Evolutionary conservation across 2,888 invertebrate genomes (phyloP), one percentile per base, ranked within the genome.

Genomic region (Drosophila paramelanica): DNA sequence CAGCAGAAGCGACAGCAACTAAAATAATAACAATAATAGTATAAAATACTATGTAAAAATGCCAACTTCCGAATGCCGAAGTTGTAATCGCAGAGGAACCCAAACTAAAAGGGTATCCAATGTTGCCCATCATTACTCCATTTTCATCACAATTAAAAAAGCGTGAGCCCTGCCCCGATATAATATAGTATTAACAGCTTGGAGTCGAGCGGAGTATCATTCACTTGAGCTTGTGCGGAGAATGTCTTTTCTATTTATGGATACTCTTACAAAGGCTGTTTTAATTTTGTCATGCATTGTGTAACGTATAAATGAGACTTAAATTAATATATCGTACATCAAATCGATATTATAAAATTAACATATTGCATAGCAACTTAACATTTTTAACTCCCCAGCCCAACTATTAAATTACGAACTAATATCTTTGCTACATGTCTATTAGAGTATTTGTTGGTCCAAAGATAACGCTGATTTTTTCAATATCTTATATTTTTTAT

Each of bases 1-100:
- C 59, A 74, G 57, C 62, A 65, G 31, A 10, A 10, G 10, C 31
- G 31, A 31, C 31, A 31, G 31, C 31, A 31, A 72, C 76, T 80
- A 75, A 85, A 76, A 79, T 81, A 82, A 85, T 77, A 83, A 86
- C 81, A 82, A 86, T 79, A 78, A 82, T 79, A 78, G 79, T 74
- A 73, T 67, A 73, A 76, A 85, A 82, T 80, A 78, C 80, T 80
- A 73, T 69, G 46, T 78, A 73, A 80, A 83, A 83, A 86, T 78
- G 78, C 73, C 81, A 68, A 86, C 83, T 86, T 86, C 83, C 83
- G 83, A 83, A 46, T 43, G 59, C 53, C 23, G 23, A 23, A 23
- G 23, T 23, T 23, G 23, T 23, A 23, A 23, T 23, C 23, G 23
- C 23, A 23, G 23, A 3, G 23, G 23, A 23, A 23, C 23, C 23